Evolutionary conservation across 1,140 invertebrate genomes (phyloP).

Genomic region (Atta cephalotes): DNA sequence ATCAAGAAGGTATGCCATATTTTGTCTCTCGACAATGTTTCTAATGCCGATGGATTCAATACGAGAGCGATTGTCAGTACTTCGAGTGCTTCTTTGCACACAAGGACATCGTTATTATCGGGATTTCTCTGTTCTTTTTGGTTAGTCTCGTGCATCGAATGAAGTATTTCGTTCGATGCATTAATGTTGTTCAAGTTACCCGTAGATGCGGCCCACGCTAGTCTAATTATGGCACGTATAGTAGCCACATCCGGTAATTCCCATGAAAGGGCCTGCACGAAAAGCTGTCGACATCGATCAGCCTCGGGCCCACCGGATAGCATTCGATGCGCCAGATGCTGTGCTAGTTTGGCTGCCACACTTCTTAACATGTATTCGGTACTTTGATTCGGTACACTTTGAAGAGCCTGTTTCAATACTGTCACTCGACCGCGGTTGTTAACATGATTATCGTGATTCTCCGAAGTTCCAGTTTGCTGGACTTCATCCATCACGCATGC

Average conservation of each 20-base stretch:
- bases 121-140: constrained; percentile 84
- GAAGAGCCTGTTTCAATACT: constrained; percentile 91
- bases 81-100: constrained; percentile 97
- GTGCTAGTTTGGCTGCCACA: constrained; percentile 92
- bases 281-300: constrained; percentile 85
- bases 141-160: constrained; percentile 86
- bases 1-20: constrained; percentile 96
- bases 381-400: constrained; percentile 90
- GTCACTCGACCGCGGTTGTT: constrained; percentile 85
- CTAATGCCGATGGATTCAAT: constrained; percentile 92
- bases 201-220: constrained; percentile 93
- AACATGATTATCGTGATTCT: constrained; percentile 83
- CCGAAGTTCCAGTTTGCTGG: constrained; percentile 73
- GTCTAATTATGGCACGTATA: constrained; percentile 90
- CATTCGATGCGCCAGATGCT: constrained; percentile 89
- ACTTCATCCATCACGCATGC: constrained; percentile 88
- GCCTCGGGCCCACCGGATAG: constrained; percentile 84
- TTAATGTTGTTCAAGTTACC: constrained; percentile 90
- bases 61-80: constrained; percentile 92
- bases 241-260: constrained; percentile 89
- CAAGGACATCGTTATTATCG: constrained; percentile 87
- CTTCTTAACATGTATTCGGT: constrained; percentile 90
- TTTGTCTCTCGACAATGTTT: constrained; percentile 89
- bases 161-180: constrained; percentile 89
- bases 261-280: constrained; percentile 88